Evolutionary conservation across 1,140 invertebrate species (phyloP).

Genomic region (Drosophila pallidifrons): DNA sequence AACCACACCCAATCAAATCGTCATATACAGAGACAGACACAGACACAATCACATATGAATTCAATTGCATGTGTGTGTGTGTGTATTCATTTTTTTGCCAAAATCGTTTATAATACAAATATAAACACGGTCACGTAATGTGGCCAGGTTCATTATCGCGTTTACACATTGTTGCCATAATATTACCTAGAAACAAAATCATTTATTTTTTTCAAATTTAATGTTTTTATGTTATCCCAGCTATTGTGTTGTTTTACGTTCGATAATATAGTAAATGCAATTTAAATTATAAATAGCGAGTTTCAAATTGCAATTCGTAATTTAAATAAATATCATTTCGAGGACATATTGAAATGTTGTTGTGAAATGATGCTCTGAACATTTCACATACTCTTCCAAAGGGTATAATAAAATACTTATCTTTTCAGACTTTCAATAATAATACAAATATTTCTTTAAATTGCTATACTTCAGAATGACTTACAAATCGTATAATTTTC

Average conservation of each 20-base stretch:
- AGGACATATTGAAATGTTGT: slow-evolving; percentile 11
- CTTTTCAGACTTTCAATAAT: background rate
- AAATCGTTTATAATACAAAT: slow-evolving; percentile 49
- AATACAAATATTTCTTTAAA: too few relatives aligned
- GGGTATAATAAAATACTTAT: background rate
- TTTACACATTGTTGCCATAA: slow-evolving; percentile 61
- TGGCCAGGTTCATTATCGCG: slow-evolving; percentile 69
- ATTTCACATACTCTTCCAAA: background rate
- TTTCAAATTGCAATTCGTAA: slow-evolving; percentile 18
- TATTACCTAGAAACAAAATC: slow-evolving; percentile 31
- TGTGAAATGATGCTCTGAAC: background rate
- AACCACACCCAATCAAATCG: slow-evolving; percentile 11
- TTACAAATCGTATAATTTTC: too few relatives aligned
- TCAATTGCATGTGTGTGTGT: background rate
- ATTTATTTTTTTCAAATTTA: slow-evolving; percentile 10
- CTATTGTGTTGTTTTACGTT: slow-evolving; percentile 11
- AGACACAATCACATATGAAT: slow-evolving; percentile 26
- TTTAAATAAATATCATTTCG: slow-evolving; percentile 37
- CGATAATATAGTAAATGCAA: slow-evolving; percentile 41
- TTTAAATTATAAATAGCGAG: slow-evolving; percentile 50
- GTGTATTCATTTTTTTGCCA: slow-evolving; percentile 34
- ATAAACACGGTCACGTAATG: slow-evolving; percentile 58
- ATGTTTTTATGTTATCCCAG: slow-evolving; percentile 11
- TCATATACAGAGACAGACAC: slow-evolving; percentile 38
- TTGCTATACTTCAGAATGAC: too few relatives aligned